Evolutionary conservation across 2,888 invertebrate species (phyloP).

Genomic region (Danaus chrysippus): DNA sequence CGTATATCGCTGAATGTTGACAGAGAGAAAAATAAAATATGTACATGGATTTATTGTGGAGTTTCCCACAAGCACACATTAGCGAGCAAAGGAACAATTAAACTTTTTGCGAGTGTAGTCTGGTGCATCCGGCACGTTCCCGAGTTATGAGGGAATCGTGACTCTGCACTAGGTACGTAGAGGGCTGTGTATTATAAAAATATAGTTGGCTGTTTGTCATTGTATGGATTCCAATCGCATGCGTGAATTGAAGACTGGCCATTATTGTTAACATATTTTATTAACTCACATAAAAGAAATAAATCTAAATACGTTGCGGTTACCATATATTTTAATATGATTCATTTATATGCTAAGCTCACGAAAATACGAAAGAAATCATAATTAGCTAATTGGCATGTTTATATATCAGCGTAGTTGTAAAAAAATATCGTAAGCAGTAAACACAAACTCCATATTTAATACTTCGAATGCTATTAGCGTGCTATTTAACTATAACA

Average conservation of each 20-base stretch:
- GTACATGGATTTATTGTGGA: slow-evolving; percentile 39
- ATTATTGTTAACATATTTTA: no score
- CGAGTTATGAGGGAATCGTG: slow-evolving; percentile 66
- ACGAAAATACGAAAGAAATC: no score
- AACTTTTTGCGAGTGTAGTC: slow-evolving; percentile 53
- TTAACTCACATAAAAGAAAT: no score
- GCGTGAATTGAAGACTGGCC: no score
- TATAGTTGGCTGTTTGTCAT: background rate
- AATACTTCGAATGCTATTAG: background rate
- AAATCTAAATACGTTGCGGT: no score
- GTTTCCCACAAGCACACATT: slow-evolving; percentile 36
- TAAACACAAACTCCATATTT: background rate
- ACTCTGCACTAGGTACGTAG: slow-evolving; percentile 37
- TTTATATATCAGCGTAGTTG: no score
- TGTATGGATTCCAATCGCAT: no score
- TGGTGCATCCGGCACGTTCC: slow-evolving; percentile 54
- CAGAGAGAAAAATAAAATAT: slow-evolving; percentile 28
- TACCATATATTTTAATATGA: no score
- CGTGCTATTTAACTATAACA: background rate
- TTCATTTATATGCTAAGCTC: no score
- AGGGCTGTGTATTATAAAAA: slow-evolving; percentile 22
- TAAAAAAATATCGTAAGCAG: background rate
- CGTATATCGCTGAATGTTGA: slow-evolving; percentile 32
- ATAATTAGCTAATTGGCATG: no score
- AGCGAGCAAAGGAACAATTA: slow-evolving; percentile 54